These are phyloP conservation scores for Alloscopus bannaensis DNA, from an alignment of 2,888 invertebrate genomes.

Conservation along the genomic window DNA sequence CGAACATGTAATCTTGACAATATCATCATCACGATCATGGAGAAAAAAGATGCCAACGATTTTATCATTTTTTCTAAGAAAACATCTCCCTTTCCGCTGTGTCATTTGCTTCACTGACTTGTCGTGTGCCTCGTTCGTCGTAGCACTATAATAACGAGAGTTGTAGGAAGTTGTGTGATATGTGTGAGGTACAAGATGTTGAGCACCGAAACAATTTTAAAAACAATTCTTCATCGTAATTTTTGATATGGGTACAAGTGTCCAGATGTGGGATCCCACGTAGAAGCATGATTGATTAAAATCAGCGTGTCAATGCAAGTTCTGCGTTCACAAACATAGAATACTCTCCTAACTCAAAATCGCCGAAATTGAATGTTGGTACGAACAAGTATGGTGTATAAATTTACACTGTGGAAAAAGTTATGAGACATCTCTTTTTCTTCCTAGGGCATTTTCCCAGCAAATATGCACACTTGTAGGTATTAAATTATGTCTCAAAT, in stretches of 20 bases:
- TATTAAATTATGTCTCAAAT: neutral
- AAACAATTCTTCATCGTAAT: neutral
- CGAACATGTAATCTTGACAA: too few species aligned
- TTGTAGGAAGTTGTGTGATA: neutral
- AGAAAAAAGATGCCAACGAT: conserved; percentile 53
- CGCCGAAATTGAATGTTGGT: neutral
- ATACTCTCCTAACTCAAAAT: neutral
- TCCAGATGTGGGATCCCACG: neutral
- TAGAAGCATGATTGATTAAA: neutral
- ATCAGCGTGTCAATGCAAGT: neutral
- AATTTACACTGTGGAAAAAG: neutral
- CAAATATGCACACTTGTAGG: neutral
- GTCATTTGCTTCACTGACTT: conserved; percentile 48
- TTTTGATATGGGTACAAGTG: neutral
- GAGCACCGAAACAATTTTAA: neutral
- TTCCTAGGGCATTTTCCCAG: neutral
- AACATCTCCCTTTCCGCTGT: conserved; percentile 29
- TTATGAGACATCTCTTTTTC: too few species aligned
- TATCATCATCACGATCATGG: conserved; percentile 9
- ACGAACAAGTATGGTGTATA: neutral
- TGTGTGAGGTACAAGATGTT: neutral
- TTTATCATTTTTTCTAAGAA: conserved; percentile 36
- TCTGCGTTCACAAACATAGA: neutral
- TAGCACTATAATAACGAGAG: neutral
- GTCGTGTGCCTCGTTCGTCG: neutral